phyloP scores from a whole-genome alignment of 2,888 invertebrate genomes.

The Reticulitermes lucifugus region DNA sequence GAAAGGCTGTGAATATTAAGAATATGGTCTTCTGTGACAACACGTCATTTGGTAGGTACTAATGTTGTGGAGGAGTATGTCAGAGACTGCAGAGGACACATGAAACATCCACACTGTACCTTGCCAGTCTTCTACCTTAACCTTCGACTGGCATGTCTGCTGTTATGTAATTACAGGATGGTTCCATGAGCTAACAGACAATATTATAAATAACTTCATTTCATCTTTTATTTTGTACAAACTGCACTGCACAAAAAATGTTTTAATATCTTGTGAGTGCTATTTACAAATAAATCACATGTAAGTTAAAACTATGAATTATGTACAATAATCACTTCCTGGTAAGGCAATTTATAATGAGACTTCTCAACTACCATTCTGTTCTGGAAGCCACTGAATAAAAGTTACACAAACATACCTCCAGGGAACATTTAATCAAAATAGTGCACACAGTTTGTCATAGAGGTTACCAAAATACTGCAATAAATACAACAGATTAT shows the following conservation, averaged over 20 bases:
- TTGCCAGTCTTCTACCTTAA: too few species aligned
- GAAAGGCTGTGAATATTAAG: too few species aligned
- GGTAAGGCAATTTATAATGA: not conserved
- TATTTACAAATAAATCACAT: conserved; percentile 8
- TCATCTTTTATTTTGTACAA: not conserved
- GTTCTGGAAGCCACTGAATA: not conserved
- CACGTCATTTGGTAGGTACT: too few species aligned
- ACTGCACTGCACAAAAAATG: not conserved
- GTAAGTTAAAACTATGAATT: not conserved
- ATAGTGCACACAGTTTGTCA: too few species aligned
- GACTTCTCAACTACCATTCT: not conserved
- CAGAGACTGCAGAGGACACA: too few species aligned
- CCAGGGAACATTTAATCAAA: not conserved
- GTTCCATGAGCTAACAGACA: not conserved
- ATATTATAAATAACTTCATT: not conserved
- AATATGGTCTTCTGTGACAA: too few species aligned
- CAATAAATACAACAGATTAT: too few species aligned
- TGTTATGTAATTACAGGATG: too few species aligned
- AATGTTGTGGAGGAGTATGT: too few species aligned
- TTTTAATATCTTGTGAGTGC: not conserved
- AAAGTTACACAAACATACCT: not conserved
- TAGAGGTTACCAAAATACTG: too few species aligned
- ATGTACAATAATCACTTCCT: conserved; percentile 4
- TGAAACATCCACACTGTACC: too few species aligned
- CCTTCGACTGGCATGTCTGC: too few species aligned